These are phyloP conservation scores for Malacosoma neustria DNA, from an alignment of 2,888 invertebrate genomes.

Conservation along the genomic window DNA sequence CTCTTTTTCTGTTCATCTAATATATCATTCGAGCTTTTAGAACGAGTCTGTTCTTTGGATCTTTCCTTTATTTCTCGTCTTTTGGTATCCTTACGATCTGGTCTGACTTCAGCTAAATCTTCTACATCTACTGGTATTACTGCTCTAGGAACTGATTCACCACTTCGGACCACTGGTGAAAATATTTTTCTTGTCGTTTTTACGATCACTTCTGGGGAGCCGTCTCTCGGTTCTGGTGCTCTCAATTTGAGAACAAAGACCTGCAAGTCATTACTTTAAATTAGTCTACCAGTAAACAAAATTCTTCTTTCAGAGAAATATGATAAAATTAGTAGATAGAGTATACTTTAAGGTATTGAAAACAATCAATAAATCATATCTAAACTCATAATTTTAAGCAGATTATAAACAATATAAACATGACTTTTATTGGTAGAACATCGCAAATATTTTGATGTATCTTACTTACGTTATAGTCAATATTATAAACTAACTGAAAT, in stretches of 20 bases:
- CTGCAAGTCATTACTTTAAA: slow-evolving; percentile 25
- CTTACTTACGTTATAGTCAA: no score
- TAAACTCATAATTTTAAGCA: no score
- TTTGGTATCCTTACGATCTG: slow-evolving; percentile 22
- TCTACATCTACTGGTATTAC: slow-evolving; percentile 58
- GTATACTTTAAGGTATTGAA: no score
- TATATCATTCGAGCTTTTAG: slow-evolving; percentile 49
- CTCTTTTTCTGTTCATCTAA: slow-evolving; percentile 50
- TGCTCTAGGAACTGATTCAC: slow-evolving; percentile 67
- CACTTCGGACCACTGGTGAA: slow-evolving; percentile 78
- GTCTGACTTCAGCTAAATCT: slow-evolving; percentile 53
- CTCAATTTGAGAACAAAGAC: slow-evolving; percentile 59
- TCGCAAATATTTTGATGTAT: no score
- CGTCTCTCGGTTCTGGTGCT: slow-evolving; percentile 48
- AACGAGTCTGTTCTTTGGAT: slow-evolving; percentile 29
- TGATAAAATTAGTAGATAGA: no score
- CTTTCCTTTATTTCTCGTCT: slow-evolving; percentile 22
- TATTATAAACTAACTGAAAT: no score
- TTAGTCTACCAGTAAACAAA: no score
- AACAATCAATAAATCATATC: no score
- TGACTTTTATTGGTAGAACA: no score
- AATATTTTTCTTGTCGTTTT: slow-evolving; percentile 88
- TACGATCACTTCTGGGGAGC: slow-evolving; percentile 81
- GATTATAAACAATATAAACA: no score
- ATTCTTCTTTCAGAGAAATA: no score